Evolutionary conservation across 2,888 invertebrate species (phyloP), one percentile per base, ranked within the genome.

Genomic region (Plutella xylostella): DNA sequence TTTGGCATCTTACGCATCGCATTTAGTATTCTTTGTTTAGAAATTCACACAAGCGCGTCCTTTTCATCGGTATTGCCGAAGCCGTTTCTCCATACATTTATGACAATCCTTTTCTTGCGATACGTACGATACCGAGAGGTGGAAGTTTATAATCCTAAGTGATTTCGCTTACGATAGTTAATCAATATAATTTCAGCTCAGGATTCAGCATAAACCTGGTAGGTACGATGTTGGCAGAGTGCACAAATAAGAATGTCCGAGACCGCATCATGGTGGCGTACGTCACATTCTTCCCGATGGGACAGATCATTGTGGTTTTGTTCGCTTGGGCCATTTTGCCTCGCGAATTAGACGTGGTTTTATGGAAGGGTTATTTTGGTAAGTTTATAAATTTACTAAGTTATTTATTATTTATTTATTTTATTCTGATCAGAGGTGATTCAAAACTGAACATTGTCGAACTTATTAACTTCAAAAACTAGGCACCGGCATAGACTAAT

Each of bases 271-370:
- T 69, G 28, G 25, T 72, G 31, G 14, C 61, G 3, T 57, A 58
- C 31, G 55, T 61, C 1, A 55, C 63, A 0, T 68, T 67, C 20
- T 57, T 63, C 53, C 63, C 68, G 0, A 15, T 58, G 0, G 61
- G 68, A 0, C 47, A 66, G 2, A 57, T 68, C 2, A 18, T 60
- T 0, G 45, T 55, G 0, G 60, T 68, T 2, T 51, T 68, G 0
- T 55, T 68, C 9, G 60, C 69, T 0, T 72, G 71, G 72, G 62
- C 51, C 0, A 43, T 69, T 2, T 44, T 72, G 11, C 63, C 65
- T 0, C 51, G 52, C 35, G 12, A 51, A 31, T 55, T 57, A 58
- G 19, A 63, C 21, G 52, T 66, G 14, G 48, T 60, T 11, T 7
- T 68, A 12, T 41, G 59, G 22, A 45, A 61, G 7, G 66, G 61